Conservation (phyloP, 2,113 vertebrate species). For the Pygoscelis antarcticus region DNA sequence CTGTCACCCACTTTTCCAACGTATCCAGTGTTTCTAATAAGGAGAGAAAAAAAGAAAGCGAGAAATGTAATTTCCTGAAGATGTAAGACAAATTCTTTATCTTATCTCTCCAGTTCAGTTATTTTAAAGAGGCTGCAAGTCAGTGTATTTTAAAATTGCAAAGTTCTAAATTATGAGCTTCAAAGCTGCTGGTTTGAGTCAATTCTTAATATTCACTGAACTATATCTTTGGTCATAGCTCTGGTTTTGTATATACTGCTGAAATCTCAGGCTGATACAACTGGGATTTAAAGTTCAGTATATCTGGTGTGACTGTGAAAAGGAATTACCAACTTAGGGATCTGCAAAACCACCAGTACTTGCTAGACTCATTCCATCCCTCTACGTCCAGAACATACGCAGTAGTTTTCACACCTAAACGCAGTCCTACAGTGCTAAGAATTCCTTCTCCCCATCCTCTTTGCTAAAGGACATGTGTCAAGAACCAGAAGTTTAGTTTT, state of each 20-base stretch:
- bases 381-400: background rate
- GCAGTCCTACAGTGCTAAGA: background rate
- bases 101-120: background rate
- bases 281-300: background rate
- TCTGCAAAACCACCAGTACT: background rate
- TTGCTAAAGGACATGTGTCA: background rate
- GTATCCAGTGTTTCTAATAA: constrained; percentile 89
- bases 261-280: background rate
- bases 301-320: background rate
- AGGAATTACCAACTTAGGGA: background rate
- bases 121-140: background rate
- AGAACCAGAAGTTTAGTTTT: background rate
- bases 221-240: background rate
- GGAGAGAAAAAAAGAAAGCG: background rate
- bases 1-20: constrained; percentile 92
- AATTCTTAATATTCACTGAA: background rate
- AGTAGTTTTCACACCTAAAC: background rate
- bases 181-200: background rate
- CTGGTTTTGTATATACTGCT: background rate
- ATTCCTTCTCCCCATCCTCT: background rate
- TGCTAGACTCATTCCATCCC: background rate
- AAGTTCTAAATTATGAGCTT: background rate
- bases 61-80: constrained; percentile 3
- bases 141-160: background rate
- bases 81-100: background rate